These are phyloP conservation scores for Oasisia sp. DNA, from an alignment of 2,888 invertebrate species.

Conservation along the genomic window DNA sequence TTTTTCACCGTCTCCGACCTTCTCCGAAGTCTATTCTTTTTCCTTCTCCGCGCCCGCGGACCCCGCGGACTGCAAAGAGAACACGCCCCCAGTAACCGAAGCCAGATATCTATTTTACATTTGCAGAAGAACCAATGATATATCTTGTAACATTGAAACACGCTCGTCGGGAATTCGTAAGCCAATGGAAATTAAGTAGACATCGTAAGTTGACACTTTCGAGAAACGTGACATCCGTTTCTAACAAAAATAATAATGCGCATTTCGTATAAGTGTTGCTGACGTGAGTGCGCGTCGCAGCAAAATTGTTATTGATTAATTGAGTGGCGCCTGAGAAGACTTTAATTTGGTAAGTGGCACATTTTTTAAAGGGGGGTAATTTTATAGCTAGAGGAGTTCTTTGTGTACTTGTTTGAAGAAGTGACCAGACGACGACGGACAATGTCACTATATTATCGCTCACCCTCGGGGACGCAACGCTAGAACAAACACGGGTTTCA, in stretches of 20 bases:
- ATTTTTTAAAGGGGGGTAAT: neutral
- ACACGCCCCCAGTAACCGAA: neutral
- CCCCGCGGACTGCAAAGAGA: too few relatives aligned
- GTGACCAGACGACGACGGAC: neutral
- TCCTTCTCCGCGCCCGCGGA: too few relatives aligned
- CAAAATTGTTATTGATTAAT: neutral
- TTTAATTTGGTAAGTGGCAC: neutral
- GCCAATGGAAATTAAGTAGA: neutral
- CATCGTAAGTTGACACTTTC: neutral
- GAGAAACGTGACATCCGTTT: slow-evolving; percentile 2
- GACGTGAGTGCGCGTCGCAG: neutral
- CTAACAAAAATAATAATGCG: neutral
- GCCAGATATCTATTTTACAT: neutral
- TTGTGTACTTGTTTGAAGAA: neutral
- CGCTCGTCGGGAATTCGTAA: neutral
- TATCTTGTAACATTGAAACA: neutral
- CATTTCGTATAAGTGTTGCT: neutral
- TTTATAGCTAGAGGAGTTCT: neutral
- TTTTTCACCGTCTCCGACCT: too few relatives aligned
- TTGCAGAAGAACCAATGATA: neutral
- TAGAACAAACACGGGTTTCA: neutral
- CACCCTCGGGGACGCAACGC: neutral
- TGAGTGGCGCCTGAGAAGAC: neutral
- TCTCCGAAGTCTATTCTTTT: too few relatives aligned
- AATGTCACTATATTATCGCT: neutral